Evolutionary conservation across 2,797 vertebrate species (phyloP), one percentile per base, ranked within the genome.

Genomic region (Rhynchonycteris naso): DNA sequence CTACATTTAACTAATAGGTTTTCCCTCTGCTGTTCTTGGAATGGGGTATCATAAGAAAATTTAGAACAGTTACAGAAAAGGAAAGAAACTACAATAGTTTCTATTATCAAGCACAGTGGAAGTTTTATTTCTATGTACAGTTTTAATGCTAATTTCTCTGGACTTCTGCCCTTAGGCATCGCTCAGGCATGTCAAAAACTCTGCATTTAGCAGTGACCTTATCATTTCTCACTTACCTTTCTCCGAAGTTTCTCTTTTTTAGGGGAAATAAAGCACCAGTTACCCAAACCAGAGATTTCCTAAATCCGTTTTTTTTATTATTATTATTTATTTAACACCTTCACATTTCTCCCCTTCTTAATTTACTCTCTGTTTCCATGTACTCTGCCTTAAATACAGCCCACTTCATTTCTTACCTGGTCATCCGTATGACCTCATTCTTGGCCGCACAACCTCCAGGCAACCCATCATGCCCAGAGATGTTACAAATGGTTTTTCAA

Each of bases 101-200:
- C 8, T 24, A 35, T 4, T 35, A 14, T 15, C 3, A 38, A 8
- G 2, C 5, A 76, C 0, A 8, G 7, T 52, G 7, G 26, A 24
- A 33, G 9, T 61, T 75, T 76, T 61, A 16, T 43, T 54, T 7
- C 5, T 78, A 43, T 56, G 0, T 26, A 2, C 16, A 18, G 59
- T 56, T 16, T 28, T 71, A 43, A 22, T 66, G 24, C 33, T 75
- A 58, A 19, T 71, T 13, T 80, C 33, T 85, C 30, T 50, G 43
- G 30, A 52, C 15, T 38, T 92, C 21, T 74, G 4, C n/a, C 18
- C 15, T 43, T 58, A 50, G 14, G 19, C 13, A 14, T 13, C 54
- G 26, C 8, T 5, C 11, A 28, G 24, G 1, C 24, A 8, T 43
- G 21, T 43, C 7, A 52, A 28, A 86, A 93, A 65, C 5, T 56